Base-by-base conservation (phyloP, 2,113 vertebrate species). In the Malurus alboscapulatus region DNA sequence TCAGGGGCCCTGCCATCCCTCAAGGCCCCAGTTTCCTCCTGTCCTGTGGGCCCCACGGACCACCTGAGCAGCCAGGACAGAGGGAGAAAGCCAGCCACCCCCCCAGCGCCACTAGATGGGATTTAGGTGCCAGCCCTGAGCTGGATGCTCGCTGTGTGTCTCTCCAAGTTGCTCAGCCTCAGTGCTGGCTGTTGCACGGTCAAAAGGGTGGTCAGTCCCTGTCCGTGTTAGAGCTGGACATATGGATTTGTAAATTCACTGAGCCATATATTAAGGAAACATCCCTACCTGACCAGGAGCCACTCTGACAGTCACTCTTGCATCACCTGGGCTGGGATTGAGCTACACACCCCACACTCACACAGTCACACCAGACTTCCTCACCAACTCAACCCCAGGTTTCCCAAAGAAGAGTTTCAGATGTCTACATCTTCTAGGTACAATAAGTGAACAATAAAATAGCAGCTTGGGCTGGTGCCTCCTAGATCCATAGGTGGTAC, bases 171-270 rank as follows among this genome's bases (percentile, higher is more conserved):
- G 16, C 14, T 30, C 20, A 40, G 47, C n/a, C 53, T 58, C 27
- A n/a, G 38, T 0, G 0, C 16, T 21, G 21, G 24, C 40, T 48
- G 14, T 30, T 36, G 25, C 2, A 0, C 25, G 26, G 16, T 53
- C 57, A 22, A 45, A 51, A 54, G 10, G 10, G 17, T 3, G 1
- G 17, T 19, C n/a, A 53, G 2, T 13, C 12, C 10, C 54, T 1
- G 1, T 20, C 10, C 1, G 0, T 9, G 18, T 26, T 32, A n/a
- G 25, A 51, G 25, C 12, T 55, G 36, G 32, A 19, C 6, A 3
- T 4, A 7, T 3, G 13, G 9, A 15, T 14, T 53, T 48, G 17
- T 40, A 11, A 62, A 58, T 38, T 72, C 1, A 0, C 59, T 29
- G 65, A 34, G 19, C 9, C 3, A 1, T 10, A 1, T 34, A 4